phyloP scores from a whole-genome alignment of 2,888 invertebrate species.

The Lymantria monacha region DNA sequence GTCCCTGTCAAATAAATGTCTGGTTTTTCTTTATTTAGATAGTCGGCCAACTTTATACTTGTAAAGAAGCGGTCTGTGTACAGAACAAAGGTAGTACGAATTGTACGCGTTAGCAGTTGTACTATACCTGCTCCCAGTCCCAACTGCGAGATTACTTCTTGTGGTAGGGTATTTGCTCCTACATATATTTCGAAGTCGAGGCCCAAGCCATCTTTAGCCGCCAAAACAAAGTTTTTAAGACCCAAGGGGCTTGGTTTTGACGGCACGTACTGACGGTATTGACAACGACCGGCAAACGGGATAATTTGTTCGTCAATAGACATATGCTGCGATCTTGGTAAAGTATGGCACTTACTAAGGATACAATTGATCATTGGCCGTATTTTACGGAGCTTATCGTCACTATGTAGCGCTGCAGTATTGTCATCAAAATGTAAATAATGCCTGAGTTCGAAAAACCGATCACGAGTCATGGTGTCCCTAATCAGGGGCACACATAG shows the following conservation, averaged over 20 bases:
- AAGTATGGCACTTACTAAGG: constrained; percentile 12
- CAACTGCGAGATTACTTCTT: constrained; percentile 2
- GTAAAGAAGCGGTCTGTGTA: constrained; percentile 17
- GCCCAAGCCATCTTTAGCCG: constrained; percentile 24
- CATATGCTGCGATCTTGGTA: constrained; percentile 24
- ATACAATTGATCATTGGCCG: constrained; percentile 3
- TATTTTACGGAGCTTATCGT: constrained; percentile 7
- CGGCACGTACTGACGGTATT: constrained; percentile 16
- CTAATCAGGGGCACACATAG: background rate
- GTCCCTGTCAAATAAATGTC: constrained; percentile 15
- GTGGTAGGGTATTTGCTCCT: constrained; percentile 1
- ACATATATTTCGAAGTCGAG: constrained; percentile 31
- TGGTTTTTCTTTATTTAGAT: constrained; percentile 1
- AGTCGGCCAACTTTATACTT: constrained; percentile 10
- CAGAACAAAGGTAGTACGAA: constrained; percentile 14
- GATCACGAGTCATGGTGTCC: constrained; percentile 4
- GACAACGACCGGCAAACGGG: constrained; percentile 19
- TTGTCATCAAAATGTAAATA: background rate
- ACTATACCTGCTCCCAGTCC: constrained; percentile 29
- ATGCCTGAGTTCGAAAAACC: background rate
- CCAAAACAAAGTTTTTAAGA: constrained; percentile 40
- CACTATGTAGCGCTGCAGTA: constrained; percentile 1
- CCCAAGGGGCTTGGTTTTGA: constrained; percentile 37
- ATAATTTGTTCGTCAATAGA: constrained; percentile 39
- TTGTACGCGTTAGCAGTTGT: constrained; percentile 16